phyloP scores from a whole-genome alignment of 2,888 invertebrate species.

The Gandaritis pyraliata region DNA sequence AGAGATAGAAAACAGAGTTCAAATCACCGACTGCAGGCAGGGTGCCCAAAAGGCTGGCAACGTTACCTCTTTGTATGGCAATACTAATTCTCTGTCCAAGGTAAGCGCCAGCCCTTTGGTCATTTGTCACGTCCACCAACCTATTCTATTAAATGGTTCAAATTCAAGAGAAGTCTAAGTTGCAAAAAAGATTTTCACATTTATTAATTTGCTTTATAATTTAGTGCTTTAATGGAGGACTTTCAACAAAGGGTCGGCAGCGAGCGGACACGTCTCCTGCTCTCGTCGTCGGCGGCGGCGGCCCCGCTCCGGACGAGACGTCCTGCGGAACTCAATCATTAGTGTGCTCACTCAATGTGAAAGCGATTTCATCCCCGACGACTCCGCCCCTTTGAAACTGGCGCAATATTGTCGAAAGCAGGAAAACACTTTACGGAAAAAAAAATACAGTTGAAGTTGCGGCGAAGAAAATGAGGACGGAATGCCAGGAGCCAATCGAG shows the following conservation, averaged over 20 bases:
- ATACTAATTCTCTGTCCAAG: no score
- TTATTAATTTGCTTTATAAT: background rate
- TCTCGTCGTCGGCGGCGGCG: conserved; percentile 43
- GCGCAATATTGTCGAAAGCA: conserved; percentile 82
- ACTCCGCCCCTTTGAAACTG: conserved; percentile 76
- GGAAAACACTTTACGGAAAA: conserved; percentile 78
- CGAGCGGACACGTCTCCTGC: conserved; percentile 45
- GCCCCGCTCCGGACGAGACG: conserved; percentile 50
- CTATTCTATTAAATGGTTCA: no score
- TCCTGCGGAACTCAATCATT: conserved; percentile 82
- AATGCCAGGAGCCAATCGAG: conserved; percentile 77
- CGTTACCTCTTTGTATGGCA: no score
- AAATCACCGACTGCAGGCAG: no score
- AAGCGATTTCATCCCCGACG: conserved; percentile 79
- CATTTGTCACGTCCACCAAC: no score
- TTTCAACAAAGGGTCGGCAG: conserved; percentile 68
- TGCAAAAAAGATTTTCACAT: background rate
- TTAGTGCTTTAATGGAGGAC: conserved; percentile 69
- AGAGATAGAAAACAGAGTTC: no score
- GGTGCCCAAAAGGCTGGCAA: no score
- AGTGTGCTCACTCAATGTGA: conserved; percentile 82
- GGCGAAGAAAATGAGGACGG: conserved; percentile 75
- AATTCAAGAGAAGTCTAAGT: background rate
- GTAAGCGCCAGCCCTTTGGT: no score
- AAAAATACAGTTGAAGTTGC: conserved; percentile 73